Percentiles rank a stretch among this genome's conserved stretches.
Evolutionary conservation across 2,888 invertebrate genomes (phyloP).

Genomic region (Julus scanicus): DNA sequence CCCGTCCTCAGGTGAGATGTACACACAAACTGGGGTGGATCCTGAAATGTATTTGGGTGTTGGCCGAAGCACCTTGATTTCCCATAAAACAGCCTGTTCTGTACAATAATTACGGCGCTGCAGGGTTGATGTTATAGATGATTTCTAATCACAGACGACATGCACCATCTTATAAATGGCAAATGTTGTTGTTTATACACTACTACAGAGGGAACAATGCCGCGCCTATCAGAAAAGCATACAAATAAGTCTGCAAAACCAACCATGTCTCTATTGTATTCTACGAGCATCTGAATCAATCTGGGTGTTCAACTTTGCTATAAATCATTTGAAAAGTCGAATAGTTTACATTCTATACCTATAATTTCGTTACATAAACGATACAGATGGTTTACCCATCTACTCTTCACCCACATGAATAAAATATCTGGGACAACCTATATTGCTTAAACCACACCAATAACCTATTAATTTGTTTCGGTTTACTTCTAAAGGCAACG

Average conservation of each 20-base stretch:
- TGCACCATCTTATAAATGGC: conserved; percentile 6
- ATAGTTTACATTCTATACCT: neutral
- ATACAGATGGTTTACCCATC: neutral
- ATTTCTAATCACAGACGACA: conserved; percentile 6
- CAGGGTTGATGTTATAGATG: neutral
- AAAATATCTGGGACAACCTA: neutral
- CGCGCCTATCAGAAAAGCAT: neutral
- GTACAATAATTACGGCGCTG: conserved; percentile 25
- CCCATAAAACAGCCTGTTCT: conserved; percentile 33
- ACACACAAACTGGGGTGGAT: conserved; percentile 22
- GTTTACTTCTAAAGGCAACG: neutral
- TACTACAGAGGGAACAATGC: neutral
- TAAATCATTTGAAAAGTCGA: neutral
- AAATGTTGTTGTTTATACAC: no score
- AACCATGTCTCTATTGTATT: neutral
- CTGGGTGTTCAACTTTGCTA: neutral
- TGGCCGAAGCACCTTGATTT: conserved; percentile 26
- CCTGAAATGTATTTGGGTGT: conserved; percentile 18
- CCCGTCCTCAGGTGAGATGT: conserved; percentile 33
- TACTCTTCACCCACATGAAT: neutral
- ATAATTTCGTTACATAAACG: neutral
- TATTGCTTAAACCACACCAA: neutral
- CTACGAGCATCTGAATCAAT: neutral
- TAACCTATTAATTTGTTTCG: neutral
- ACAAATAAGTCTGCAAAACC: neutral